Percentiles rank a stretch among this genome's conserved stretches.
phyloP scores from a whole-genome alignment of 2,113 vertebrate species.

The Scortum barcoo region DNA sequence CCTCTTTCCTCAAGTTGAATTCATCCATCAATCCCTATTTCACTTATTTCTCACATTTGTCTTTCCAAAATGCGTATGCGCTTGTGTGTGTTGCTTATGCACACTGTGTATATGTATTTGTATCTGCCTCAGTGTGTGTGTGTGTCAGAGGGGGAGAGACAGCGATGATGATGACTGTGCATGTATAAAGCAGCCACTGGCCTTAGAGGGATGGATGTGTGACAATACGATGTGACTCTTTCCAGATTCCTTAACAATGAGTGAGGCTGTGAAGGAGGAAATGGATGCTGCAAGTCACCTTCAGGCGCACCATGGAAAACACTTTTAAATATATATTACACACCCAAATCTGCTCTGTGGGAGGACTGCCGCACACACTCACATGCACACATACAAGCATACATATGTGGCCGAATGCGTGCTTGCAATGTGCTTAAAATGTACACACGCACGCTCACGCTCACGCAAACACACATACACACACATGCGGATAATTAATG shows the following conservation, averaged over 20 bases:
- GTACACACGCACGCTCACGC: not conserved
- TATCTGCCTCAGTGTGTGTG: not conserved
- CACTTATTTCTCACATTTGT: conserved; percentile 1
- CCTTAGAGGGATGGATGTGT: conserved; percentile 53
- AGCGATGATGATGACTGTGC: conserved; percentile 49
- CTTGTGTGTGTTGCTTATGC: not conserved
- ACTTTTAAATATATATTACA: conserved; percentile 22
- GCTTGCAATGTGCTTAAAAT: conserved; percentile 1
- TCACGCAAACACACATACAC: conserved; percentile 37
- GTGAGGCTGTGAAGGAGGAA: conserved; percentile 44
- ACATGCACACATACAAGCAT: not conserved
- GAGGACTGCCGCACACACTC: not conserved
- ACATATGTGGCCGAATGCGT: conserved; percentile 14
- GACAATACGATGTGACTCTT: conserved; percentile 57
- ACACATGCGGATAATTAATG: conserved; percentile 81
- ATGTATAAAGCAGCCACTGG: conserved; percentile 31
- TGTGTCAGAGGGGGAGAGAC: conserved; percentile 9
- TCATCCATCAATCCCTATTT: not conserved
- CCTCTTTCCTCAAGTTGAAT: too few relatives aligned
- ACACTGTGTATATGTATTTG: not conserved
- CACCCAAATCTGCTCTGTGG: conserved; percentile 1
- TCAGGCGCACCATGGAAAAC: conserved; percentile 47
- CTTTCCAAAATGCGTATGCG: not conserved
- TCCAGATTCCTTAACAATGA: conserved; percentile 67
- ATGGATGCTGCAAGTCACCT: conserved; percentile 69